A percentile compares a stretch with the other conserved stretches of the same genome.
phyloP scores from a whole-genome alignment of 2,113 vertebrate genomes.

The Leiothrix lutea region DNA sequence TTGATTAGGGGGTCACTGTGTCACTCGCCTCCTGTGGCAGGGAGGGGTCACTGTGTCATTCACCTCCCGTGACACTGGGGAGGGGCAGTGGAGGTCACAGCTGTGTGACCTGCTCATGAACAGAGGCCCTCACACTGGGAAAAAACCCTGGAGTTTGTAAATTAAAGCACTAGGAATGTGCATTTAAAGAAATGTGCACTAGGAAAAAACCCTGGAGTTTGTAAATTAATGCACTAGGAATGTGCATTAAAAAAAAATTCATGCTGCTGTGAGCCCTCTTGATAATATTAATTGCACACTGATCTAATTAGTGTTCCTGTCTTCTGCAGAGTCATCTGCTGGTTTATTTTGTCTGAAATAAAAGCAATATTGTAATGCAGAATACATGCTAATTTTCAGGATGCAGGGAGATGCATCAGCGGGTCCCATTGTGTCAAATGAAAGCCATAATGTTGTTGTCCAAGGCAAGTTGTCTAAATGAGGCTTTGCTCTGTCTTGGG shows the following conservation, averaged over 20 bases:
- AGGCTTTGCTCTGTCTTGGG: not conserved
- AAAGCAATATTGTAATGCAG: not conserved
- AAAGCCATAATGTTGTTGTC: fast-evolving
- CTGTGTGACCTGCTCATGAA: not conserved
- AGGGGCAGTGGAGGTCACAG: not conserved
- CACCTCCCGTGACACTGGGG: fast-evolving
- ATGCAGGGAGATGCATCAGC: not conserved
- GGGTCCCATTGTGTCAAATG: not conserved
- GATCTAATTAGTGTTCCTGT: not conserved
- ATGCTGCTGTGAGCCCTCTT: not conserved
- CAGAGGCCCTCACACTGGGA: not conserved
- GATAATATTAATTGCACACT: not conserved
- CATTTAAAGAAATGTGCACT: fast-evolving
- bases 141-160: not conserved
- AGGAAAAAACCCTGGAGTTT: not conserved
- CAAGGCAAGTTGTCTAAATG: not conserved
- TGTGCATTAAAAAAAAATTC: fast-evolving
- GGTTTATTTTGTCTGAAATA: not conserved
- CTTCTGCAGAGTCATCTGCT: not conserved
- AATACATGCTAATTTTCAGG: not conserved
- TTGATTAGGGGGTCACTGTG: not conserved
- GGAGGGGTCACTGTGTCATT: not conserved
- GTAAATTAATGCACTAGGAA: not conserved
- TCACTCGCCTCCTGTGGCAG: not conserved
- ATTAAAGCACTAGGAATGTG: not conserved